Base-by-base conservation (phyloP, 2,888 invertebrate genomes). In the Toxonevra muliebris region DNA sequence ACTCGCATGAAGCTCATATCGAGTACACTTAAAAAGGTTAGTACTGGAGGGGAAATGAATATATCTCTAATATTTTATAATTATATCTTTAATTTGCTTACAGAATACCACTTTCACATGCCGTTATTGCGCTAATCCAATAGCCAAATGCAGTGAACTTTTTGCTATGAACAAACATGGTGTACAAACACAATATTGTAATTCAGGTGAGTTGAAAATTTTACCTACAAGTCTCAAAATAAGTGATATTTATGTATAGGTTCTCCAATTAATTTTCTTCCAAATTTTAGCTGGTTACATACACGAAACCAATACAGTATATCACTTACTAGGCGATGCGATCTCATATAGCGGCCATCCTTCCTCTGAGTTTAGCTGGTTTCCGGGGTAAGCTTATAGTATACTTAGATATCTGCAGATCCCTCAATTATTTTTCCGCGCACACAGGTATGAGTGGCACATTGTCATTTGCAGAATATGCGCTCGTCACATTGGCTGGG, bases 131-230 rank as follows among this genome's bases (percentile, higher is more conserved):
- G 85, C 86, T 58, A 88, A 88, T 69, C 84, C 87, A 66, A 87
- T 93, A 60, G 90, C 90, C 1, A 87, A 88, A 72, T 91, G 91
- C 72, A 87, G 87, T 8, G 89, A 93, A 76, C 88, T 93, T 63
- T 92, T 95, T 85, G 90, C 92, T 57, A 93, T 95, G 92, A 92
- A 92, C 11, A 88, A 90, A 74, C 92, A 92, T 79, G 94, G 94
- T 0, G 90, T 93, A 0, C 91, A 92, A 82, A 91, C 90, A 58
- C 92, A 93, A 59, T 95, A 92, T 79, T 93, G 93, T 52, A 95
- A 95, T 85, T 90, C 92, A 50, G 88, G 89, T 83, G 76, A 61
- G 66, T 45, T 50, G 40, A 19, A 30, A n/a, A n/a, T n/a, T n/a
- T n/a, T n/a, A n/a, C n/a, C n/a, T n/a, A n/a, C n/a, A 8, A 42